These are phyloP conservation scores for Drosophila suboccidentalis DNA, from an alignment of 2,888 invertebrate genomes.

Conservation along the genomic window DNA sequence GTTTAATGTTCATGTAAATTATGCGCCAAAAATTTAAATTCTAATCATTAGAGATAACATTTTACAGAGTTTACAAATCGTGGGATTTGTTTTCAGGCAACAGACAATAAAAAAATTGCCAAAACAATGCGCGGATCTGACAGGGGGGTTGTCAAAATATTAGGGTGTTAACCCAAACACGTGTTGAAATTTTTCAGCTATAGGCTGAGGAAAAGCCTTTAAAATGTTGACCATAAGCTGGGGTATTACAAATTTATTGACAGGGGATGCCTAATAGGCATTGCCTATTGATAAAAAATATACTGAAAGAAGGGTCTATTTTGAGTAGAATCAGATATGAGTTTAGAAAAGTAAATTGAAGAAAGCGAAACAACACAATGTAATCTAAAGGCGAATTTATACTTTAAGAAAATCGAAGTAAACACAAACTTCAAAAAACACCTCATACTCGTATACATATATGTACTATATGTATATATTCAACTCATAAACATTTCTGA, in stretches of 20 bases:
- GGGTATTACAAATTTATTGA: slow-evolving; percentile 41
- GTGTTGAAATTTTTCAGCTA: slow-evolving; percentile 39
- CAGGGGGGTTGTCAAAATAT: slow-evolving; percentile 7
- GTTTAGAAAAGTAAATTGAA: not conserved
- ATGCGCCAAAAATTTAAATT: slow-evolving; percentile 81
- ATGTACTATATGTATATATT: too few species aligned
- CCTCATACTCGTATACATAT: too few species aligned
- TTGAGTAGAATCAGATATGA: not conserved
- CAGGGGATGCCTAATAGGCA: slow-evolving; percentile 24
- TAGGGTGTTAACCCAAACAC: slow-evolving; percentile 49
- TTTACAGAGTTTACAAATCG: slow-evolving; percentile 74
- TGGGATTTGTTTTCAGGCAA: slow-evolving; percentile 68
- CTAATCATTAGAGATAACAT: slow-evolving; percentile 73
- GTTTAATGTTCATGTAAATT: slow-evolving; percentile 79
- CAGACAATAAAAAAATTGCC: slow-evolving; percentile 40
- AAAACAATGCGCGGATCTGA: slow-evolving; percentile 27
- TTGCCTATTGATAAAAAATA: not conserved
- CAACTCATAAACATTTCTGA: too few species aligned
- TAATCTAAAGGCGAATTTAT: too few species aligned
- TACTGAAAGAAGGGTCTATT: not conserved
- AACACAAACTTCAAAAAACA: too few species aligned
- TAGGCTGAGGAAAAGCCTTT: not conserved
- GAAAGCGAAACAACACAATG: too few species aligned
- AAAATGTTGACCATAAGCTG: slow-evolving; percentile 31
- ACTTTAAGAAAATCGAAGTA: too few species aligned